Evolutionary conservation across 2,888 invertebrate species (phyloP).

Genomic region (Drosophila pseudotalamancana): DNA sequence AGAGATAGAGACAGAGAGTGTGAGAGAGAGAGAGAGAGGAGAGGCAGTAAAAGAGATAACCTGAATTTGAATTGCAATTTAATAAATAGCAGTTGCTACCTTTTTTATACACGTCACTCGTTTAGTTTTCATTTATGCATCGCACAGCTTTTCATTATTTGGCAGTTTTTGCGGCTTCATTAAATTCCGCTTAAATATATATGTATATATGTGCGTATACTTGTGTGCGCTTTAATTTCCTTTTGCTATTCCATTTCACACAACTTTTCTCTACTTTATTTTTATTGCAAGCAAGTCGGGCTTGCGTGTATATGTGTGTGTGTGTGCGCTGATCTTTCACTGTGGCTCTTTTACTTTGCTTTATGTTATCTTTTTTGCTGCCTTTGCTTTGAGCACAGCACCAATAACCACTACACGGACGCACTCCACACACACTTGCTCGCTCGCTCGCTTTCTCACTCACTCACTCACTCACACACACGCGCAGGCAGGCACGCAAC

Average conservation of each 20-base stretch:
- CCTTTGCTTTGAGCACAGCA: constrained; percentile 51
- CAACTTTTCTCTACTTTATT: constrained; percentile 69
- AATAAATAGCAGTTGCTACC: constrained; percentile 68
- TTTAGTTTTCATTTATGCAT: constrained; percentile 66
- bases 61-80: constrained; percentile 69
- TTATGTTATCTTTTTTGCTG: constrained; percentile 69
- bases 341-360: constrained; percentile 70
- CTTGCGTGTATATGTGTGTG: constrained; percentile 20
- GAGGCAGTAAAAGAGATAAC: constrained; percentile 36
- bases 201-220: constrained; percentile 2
- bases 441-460: constrained; percentile 10
- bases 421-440: constrained; percentile 15
- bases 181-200: constrained; percentile 49
- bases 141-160: constrained; percentile 55
- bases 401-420: constrained; percentile 29
- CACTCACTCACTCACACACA: constrained; percentile 29
- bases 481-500: constrained; percentile 63
- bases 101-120: constrained; percentile 63
- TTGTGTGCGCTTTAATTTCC: constrained; percentile 40
- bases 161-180: constrained; percentile 63
- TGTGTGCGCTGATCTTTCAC: constrained; percentile 65
- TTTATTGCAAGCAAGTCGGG: constrained; percentile 54
- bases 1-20: not conserved
- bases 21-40: not conserved
- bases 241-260: constrained; percentile 59